A percentile compares a stretch with the other conserved stretches of the same genome.
Evolutionary conservation across 2,113 vertebrate species (phyloP).

Genomic region (Callopanchax toddi): DNA sequence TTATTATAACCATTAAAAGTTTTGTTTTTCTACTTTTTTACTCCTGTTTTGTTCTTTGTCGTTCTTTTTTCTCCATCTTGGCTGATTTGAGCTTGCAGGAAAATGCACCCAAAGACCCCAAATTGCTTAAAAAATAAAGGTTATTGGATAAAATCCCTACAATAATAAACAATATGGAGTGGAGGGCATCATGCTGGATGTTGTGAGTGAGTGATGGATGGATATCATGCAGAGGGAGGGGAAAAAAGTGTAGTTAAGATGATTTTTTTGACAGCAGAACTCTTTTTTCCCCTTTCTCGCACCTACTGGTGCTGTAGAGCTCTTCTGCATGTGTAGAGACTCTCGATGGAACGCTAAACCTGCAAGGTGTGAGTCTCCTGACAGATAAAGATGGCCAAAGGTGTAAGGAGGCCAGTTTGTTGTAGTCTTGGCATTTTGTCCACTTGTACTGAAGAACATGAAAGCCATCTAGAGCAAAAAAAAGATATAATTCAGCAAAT

Average conservation of each 20-base stretch:
- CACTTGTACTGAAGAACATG: too few relatives aligned
- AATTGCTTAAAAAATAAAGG: not conserved
- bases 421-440: not conserved
- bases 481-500: too few relatives aligned
- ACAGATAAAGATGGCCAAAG: slow-evolving; percentile 17
- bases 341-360: not conserved
- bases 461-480: not conserved
- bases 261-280: slow-evolving; percentile 1
- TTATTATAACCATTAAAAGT: slow-evolving; percentile 44
- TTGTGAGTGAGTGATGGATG: not conserved
- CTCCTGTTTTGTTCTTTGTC: not conserved
- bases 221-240: slow-evolving; percentile 1
- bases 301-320: slow-evolving; percentile 10
- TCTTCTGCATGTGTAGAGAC: slow-evolving; percentile 4
- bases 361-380: not conserved
- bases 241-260: slow-evolving; percentile 1
- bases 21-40: slow-evolving; percentile 5
- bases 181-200: not conserved
- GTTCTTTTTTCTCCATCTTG: slow-evolving; percentile 6
- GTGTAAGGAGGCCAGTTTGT: not conserved
- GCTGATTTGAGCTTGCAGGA: not conserved
- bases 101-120: not conserved
- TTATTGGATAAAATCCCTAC: not conserved
- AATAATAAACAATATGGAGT: not conserved
- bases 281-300: slow-evolving; percentile 33